Conservation (phyloP, 2,113 vertebrate species). For the Apistogramma diplotaenia region DNA sequence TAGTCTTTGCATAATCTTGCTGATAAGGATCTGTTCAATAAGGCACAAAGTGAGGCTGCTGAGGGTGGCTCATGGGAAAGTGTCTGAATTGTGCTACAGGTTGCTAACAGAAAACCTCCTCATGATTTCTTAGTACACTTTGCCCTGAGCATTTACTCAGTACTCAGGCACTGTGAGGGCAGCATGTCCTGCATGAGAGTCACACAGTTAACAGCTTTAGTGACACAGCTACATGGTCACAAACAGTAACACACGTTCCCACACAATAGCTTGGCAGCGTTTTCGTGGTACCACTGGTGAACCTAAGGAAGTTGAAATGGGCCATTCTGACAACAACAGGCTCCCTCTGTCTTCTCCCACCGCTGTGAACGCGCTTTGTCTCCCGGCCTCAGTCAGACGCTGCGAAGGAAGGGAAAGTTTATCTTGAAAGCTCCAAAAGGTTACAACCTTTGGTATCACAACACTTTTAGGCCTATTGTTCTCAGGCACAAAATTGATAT, state of each 20-base stretch:
- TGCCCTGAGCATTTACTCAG: background rate
- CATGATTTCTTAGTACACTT: background rate
- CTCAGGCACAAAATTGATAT: constrained; percentile 26
- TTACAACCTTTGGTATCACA: constrained; percentile 44
- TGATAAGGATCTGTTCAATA: background rate
- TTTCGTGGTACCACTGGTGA: constrained; percentile 29
- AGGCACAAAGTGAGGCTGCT: too few species aligned
- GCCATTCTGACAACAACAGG: constrained; percentile 40
- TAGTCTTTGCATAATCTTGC: background rate
- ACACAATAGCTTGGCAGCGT: constrained; percentile 44
- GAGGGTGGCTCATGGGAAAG: too few species aligned
- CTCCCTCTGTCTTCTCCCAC: constrained; percentile 13
- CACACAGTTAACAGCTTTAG: background rate
- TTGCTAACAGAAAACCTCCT: background rate
- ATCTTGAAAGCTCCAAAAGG: constrained; percentile 39
- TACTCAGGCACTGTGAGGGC: constrained; percentile 6
- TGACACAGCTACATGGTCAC: background rate
- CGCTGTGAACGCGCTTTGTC: constrained; percentile 24
- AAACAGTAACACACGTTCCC: constrained; percentile 8
- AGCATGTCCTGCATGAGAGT: background rate
- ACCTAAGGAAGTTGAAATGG: constrained; percentile 23
- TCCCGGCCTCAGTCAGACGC: constrained; percentile 14
- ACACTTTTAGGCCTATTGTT: constrained; percentile 58
- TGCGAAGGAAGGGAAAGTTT: constrained; percentile 60
- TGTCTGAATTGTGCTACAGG: too few species aligned